These are phyloP conservation scores for Cydia amplana DNA, from an alignment of 1,140 invertebrate species.

Conservation along the genomic window DNA sequence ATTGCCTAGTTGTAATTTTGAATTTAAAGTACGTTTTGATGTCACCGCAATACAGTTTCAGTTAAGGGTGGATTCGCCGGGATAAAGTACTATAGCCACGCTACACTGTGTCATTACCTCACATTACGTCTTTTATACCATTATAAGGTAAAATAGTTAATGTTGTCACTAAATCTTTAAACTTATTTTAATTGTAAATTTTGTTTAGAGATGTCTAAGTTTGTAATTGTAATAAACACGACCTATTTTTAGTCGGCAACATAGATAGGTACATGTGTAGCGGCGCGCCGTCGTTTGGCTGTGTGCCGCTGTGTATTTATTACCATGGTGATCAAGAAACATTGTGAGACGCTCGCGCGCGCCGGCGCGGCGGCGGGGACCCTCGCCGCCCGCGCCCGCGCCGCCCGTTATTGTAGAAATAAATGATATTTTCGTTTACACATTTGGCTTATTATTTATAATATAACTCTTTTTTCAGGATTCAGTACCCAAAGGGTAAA, in stretches of 20 bases:
- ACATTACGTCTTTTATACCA: constrained; percentile 69
- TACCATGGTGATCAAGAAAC: constrained; percentile 71
- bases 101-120: constrained; percentile 73
- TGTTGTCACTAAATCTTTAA: constrained; percentile 71
- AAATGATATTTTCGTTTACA: constrained; percentile 79
- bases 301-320: constrained; percentile 66
- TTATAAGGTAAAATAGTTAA: constrained; percentile 62
- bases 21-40: constrained; percentile 2
- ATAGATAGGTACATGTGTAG: constrained; percentile 63
- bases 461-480: constrained; percentile 33
- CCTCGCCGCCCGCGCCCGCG: constrained; percentile 44
- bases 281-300: constrained; percentile 56
- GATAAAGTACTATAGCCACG: constrained; percentile 52
- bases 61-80: constrained; percentile 54
- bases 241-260: constrained; percentile 64
- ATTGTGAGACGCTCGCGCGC: constrained; percentile 74
- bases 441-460: constrained; percentile 63
- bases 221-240: constrained; percentile 56
- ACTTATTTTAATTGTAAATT: constrained; percentile 63
- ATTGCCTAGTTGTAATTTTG: background rate
- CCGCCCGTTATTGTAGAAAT: constrained; percentile 75
- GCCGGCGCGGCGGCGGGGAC: constrained; percentile 57
- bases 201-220: constrained; percentile 64
- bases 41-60: constrained; percentile 34
- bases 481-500: no score